Conservation (phyloP, 1,140 invertebrate genomes). For the Tetragonula clypearis region DNA sequence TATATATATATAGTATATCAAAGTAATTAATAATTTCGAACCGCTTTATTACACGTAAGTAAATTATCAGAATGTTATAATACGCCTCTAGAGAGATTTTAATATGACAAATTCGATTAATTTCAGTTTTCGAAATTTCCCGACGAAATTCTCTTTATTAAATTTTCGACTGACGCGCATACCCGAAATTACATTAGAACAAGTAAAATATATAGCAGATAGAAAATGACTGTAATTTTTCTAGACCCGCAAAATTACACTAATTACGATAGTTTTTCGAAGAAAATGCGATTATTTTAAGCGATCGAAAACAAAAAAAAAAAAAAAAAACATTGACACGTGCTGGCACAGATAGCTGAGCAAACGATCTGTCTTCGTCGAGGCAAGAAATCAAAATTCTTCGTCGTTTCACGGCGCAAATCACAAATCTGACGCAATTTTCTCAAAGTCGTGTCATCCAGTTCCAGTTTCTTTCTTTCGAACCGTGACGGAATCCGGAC, state of each 20-base stretch:
- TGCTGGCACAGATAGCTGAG: not conserved
- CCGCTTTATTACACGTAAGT: not conserved
- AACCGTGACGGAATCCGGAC: slow-evolving; percentile 13
- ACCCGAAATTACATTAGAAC: rapidly evolving
- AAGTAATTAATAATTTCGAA: not conserved
- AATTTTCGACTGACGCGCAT: not conserved
- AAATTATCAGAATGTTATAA: not conserved
- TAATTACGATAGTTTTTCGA: no score
- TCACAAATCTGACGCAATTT: not conserved
- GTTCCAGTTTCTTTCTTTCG: slow-evolving; percentile 7
- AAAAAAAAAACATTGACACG: not conserved
- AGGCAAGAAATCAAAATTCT: not conserved
- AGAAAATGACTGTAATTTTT: not conserved
- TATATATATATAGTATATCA: no score
- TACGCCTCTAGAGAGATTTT: not conserved
- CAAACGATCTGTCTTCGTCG: no score
- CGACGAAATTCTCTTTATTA: no score
- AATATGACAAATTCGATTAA: not conserved
- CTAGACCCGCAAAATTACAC: not conserved
- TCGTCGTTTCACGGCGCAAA: not conserved
- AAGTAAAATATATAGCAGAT: not conserved
- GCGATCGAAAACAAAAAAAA: no score
- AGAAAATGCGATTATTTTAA: not conserved
- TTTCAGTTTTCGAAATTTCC: no score
- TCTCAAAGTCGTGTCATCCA: not conserved